Evolutionary conservation across 2,888 invertebrate genomes (phyloP).

Genomic region (Pachliopta kotzebuea): DNA sequence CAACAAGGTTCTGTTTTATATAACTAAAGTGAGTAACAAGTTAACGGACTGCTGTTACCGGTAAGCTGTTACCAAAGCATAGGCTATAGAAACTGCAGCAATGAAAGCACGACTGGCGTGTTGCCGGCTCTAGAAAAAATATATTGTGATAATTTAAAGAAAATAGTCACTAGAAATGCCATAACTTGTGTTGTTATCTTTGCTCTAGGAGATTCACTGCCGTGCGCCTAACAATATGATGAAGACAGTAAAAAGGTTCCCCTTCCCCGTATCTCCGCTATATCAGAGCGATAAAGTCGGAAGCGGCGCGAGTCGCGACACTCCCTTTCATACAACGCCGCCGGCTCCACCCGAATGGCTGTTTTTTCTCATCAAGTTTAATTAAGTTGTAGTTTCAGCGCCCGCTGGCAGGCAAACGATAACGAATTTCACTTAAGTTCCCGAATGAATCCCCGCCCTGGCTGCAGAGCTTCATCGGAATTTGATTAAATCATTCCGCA

Average conservation of each 20-base stretch:
- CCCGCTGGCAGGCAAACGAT: conserved; percentile 22
- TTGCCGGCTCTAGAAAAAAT: too few species aligned
- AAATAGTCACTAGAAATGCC: too few species aligned
- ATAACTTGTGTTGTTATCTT: too few species aligned
- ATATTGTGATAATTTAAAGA: too few species aligned
- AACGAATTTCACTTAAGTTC: conserved; percentile 26
- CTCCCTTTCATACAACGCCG: conserved; percentile 17
- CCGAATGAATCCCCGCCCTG: conserved; percentile 20
- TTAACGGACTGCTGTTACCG: too few species aligned
- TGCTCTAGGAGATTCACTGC: too few species aligned
- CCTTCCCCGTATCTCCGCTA: conserved; percentile 16
- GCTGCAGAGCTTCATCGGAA: neutral
- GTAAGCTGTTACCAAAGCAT: too few species aligned
- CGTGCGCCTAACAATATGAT: neutral
- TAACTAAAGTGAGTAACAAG: too few species aligned
- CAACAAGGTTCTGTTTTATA: too few species aligned
- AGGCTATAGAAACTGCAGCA: too few species aligned
- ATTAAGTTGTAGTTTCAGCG: conserved; percentile 26
- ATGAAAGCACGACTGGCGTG: too few species aligned
- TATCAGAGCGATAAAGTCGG: conserved; percentile 20
- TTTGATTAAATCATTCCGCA: too few species aligned
- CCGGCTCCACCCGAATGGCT: conserved; percentile 21
- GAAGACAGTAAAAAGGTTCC: conserved; percentile 15
- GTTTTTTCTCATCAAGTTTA: conserved; percentile 29
- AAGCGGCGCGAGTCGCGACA: conserved; percentile 13